phyloP scores from a whole-genome alignment of 2,113 vertebrate species.

The Myiagra hebetior region DNA sequence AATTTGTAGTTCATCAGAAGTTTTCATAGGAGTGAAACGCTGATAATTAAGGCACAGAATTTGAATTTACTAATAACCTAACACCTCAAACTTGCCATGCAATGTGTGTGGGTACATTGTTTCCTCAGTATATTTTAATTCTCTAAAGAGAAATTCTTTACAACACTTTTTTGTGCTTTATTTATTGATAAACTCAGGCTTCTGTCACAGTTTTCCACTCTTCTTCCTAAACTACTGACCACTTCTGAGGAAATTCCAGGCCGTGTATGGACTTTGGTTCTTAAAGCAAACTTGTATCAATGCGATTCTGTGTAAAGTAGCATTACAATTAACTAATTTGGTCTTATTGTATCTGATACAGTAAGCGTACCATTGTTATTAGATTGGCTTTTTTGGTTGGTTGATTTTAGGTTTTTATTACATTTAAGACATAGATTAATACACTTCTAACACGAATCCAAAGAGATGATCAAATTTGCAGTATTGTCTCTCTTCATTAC shows the following conservation, averaged over 20 bases:
- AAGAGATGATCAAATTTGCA: neutral
- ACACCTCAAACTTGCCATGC: neutral
- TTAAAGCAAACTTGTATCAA: neutral
- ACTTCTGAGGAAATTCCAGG: neutral
- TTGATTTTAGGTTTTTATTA: neutral
- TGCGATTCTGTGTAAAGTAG: neutral
- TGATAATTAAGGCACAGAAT: neutral
- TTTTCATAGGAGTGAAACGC: neutral
- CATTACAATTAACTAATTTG: neutral
- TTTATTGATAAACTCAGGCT: neutral
- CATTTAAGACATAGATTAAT: neutral
- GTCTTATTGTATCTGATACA: neutral
- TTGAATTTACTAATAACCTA: neutral
- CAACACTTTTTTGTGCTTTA: neutral
- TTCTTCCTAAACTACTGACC: neutral
- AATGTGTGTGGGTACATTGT: neutral
- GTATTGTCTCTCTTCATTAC: neutral
- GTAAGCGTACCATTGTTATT: neutral
- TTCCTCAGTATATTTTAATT: neutral
- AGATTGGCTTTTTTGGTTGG: neutral
- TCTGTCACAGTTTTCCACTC: neutral
- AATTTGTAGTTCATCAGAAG: neutral
- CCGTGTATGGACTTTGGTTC: neutral
- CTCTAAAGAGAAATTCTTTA: neutral
- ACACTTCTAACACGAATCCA: neutral